phyloP scores from a whole-genome alignment of 2,797 vertebrate genomes.

The Apogon hyalosoma region DNA sequence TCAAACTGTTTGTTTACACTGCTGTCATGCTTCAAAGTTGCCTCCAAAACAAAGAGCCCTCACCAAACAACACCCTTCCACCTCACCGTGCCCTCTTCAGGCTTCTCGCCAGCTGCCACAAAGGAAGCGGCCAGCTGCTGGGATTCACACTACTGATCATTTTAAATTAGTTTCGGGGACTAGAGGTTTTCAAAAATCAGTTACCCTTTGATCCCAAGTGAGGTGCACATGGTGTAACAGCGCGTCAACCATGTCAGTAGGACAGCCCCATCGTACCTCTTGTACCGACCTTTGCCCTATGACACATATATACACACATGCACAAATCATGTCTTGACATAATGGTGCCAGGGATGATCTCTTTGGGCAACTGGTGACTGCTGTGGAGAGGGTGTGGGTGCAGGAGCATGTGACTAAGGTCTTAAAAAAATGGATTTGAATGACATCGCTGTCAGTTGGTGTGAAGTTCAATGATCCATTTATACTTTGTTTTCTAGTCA shows the following conservation, averaged over 20 bases:
- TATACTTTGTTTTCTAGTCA: not conserved
- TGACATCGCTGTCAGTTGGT: not conserved
- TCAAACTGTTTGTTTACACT: conserved; percentile 21
- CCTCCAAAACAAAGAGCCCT: conserved; percentile 9
- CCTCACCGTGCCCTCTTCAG: conserved; percentile 5
- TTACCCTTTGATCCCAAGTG: conserved; percentile 52
- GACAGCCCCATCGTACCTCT: conserved; percentile 27
- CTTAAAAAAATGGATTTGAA: conserved; percentile 7
- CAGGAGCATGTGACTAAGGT: conserved; percentile 6
- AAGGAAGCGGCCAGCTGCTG: conserved; percentile 48
- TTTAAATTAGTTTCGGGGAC: conserved; percentile 13
- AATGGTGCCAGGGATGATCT: conserved; percentile 48
- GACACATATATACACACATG: conserved; percentile 7
- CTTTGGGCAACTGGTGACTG: conserved; percentile 38
- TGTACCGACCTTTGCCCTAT: conserved; percentile 42
- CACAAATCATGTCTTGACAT: conserved; percentile 56
- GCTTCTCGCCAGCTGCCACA: conserved; percentile 18
- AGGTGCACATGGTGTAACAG: conserved; percentile 25
- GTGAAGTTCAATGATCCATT: not conserved
- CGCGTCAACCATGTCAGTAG: conserved; percentile 40
- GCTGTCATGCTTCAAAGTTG: conserved; percentile 10
- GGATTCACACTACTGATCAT: conserved; percentile 38
- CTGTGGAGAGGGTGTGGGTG: not conserved
- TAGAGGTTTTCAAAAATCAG: conserved; percentile 26
- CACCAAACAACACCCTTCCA: conserved; percentile 10